phyloP scores from a whole-genome alignment of 2,797 vertebrate genomes.

The Dallia pectoralis region DNA sequence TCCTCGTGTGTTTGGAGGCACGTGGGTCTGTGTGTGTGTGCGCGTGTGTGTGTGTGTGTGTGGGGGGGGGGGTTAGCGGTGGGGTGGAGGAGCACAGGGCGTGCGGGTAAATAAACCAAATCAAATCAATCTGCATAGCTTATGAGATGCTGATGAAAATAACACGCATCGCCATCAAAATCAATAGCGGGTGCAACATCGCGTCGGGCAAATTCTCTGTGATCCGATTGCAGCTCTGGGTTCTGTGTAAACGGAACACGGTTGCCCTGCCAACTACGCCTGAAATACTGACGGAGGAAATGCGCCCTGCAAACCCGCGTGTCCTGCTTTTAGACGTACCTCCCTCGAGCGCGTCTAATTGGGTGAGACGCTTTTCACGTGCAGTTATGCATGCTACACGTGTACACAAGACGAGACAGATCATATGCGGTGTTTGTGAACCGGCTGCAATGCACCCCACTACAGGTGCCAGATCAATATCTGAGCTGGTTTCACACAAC shows the following conservation, averaged over 20 bases:
- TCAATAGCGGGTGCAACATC: conserved; percentile 34
- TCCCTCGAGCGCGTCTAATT: background rate
- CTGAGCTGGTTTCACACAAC: too few relatives aligned
- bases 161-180: conserved; percentile 38
- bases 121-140: conserved; percentile 45
- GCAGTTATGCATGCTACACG: conserved; percentile 3
- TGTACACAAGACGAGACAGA: background rate
- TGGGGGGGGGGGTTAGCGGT: background rate
- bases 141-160: conserved; percentile 43
- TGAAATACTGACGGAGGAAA: background rate
- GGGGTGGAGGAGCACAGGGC: background rate
- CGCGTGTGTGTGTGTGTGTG: too few relatives aligned
- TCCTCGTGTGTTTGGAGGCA: conserved; percentile 18
- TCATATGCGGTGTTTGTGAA: too few relatives aligned
- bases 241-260: conserved; percentile 20
- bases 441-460: background rate
- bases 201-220: conserved; percentile 32
- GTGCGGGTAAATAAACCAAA: conserved; percentile 42
- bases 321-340: background rate
- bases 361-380: background rate
- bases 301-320: background rate
- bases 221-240: conserved; percentile 20
- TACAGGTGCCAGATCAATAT: background rate
- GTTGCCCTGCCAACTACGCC: background rate
- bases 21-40: too few relatives aligned